Percentiles rank a stretch among this genome's conserved stretches.
These are phyloP conservation scores for Pelobates fuscus DNA, from an alignment of 2,113 vertebrate genomes.

Conservation along the genomic window DNA sequence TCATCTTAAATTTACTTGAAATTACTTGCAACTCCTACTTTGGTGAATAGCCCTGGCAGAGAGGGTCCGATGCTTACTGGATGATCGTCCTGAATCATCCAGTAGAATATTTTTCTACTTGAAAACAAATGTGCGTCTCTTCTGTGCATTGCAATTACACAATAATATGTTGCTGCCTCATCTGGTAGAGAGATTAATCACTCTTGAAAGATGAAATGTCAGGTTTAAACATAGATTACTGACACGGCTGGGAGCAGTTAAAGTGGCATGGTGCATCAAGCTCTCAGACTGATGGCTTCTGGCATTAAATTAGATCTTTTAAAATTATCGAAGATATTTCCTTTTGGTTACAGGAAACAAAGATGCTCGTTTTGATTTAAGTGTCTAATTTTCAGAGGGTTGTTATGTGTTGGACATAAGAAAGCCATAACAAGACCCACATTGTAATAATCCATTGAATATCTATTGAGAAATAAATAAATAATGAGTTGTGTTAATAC, in stretches of 20 bases:
- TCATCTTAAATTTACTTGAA: too few species aligned
- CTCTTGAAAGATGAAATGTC: constrained; percentile 12
- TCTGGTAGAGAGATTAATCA: constrained; percentile 27
- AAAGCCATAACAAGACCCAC: too few species aligned
- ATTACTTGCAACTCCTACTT: too few species aligned
- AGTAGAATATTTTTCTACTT: too few species aligned
- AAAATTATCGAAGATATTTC: constrained; percentile 4
- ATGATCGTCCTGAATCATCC: too few species aligned
- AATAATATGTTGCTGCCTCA: constrained; percentile 14
- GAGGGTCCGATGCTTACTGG: not conserved
- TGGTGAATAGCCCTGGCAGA: not conserved
- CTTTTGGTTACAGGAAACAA: not conserved
- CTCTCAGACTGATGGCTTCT: not conserved
- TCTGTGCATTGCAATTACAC: constrained; percentile 28
- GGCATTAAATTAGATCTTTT: constrained; percentile 21
- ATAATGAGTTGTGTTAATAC: too few species aligned
- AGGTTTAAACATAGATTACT: not conserved
- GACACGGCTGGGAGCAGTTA: constrained; percentile 19
- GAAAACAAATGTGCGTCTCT: constrained; percentile 13
- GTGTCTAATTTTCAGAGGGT: too few species aligned
- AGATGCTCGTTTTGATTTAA: not conserved
- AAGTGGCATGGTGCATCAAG: not conserved
- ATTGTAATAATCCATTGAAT: too few species aligned
- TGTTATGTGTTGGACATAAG: too few species aligned
- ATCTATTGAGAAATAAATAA: too few species aligned